Conservation (phyloP, 2,797 vertebrate genomes). For the Psittacula echo region DNA sequence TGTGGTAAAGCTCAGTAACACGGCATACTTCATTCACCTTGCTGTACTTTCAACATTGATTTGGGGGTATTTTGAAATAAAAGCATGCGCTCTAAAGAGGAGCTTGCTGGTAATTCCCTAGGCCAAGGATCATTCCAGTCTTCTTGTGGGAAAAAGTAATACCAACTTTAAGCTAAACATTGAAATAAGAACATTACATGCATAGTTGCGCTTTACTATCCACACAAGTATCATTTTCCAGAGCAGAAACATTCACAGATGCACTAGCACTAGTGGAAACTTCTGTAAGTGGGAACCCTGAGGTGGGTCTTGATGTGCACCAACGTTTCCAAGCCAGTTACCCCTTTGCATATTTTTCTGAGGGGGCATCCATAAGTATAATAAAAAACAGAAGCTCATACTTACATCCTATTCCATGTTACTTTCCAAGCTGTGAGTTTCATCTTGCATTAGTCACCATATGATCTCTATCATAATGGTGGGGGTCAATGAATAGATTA, state of each 20-base stretch:
- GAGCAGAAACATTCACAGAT: conserved; percentile 75
- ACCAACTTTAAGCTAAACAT: conserved; percentile 66
- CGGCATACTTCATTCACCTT: conserved; percentile 31
- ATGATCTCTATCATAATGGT: conserved; percentile 99
- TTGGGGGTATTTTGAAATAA: conserved; percentile 42
- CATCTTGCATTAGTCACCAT: conserved; percentile 99
- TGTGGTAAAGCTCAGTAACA: conserved; percentile 24
- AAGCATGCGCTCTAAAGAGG: conserved; percentile 4
- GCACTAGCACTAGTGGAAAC: conserved; percentile 75
- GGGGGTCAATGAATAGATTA: conserved; percentile 99
- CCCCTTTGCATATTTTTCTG: conserved; percentile 98
- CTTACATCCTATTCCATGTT: conserved; percentile 99
- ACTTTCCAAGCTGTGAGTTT: conserved; percentile 99
- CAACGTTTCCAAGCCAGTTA: conserved; percentile 89
- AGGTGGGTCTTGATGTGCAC: conserved; percentile 75
- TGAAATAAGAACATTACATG: conserved; percentile 75
- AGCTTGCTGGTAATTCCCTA: conserved; percentile 51
- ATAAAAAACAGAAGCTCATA: conserved; percentile 99
- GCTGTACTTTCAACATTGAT: conserved; percentile 34
- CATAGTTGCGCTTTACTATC: conserved; percentile 67
- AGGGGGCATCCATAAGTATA: conserved; percentile 99
- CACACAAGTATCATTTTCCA: conserved; percentile 53
- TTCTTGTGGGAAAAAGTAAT: conserved; percentile 46
- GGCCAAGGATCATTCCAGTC: conserved; percentile 48
- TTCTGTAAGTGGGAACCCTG: conserved; percentile 75